Evolutionary conservation across 2,888 invertebrate species (phyloP), one percentile per base, ranked within the genome.

Genomic region (Dynastes grantii): DNA sequence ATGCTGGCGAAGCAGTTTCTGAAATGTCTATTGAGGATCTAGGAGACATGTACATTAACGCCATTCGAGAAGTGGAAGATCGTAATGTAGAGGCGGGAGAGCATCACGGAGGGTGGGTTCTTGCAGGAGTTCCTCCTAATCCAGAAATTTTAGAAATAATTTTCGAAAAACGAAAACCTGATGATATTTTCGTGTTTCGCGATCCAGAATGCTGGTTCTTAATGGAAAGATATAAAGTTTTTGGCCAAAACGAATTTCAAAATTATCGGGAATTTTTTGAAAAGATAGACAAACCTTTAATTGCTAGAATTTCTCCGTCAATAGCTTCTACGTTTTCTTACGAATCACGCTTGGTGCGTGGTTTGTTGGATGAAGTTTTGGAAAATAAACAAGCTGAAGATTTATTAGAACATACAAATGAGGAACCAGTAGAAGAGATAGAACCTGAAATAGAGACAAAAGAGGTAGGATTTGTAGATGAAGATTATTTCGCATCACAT

Each of bases 71-170:
- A 61, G 85, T 90, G 58, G 91, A 92, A 82, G 83, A 84, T 37
- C 82, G 87, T 80, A 84, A 85, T 79, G 81, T 85, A 82, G 81
- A 86, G 83, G 76, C 84, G 76, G 85, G 88, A 75, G 84, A 86
- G 78, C 90, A 80, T 37, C 80, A 78, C 84, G 90, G 91, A 27
- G 92, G 91, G 82, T 94, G 91, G 90, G 90, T 94, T 80, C 87
- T 94, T 76, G 93, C 93, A 84, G 92, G 90, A 0, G 90, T 93
- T 86, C 89, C 91, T 32, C 85, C 90, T 29, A 89, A 92, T 81
- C 80, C 89, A 13, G 89, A 90, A 80, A 87, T 90, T 83, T 90
- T 93, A 89, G 85, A 85, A 67, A 86, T 86, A 78, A 84, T 94
- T 11, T 88, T 89, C 45, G 86, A 88, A 2, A 89, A 90, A 80